These are phyloP conservation scores for Notothenia coriiceps DNA, from an alignment of 2,113 vertebrate genomes.

Conservation along the genomic window DNA sequence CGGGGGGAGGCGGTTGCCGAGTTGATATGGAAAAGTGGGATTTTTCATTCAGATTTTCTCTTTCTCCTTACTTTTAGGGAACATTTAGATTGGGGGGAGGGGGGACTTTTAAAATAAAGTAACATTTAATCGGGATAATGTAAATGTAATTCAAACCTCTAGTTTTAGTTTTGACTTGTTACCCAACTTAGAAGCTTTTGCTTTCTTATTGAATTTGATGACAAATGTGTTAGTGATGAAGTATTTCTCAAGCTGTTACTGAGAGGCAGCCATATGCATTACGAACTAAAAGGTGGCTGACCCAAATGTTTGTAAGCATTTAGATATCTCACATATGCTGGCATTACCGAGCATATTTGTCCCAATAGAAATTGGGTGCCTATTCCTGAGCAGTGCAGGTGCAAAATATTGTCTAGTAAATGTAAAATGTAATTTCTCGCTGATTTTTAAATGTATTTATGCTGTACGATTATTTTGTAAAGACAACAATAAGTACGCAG, in stretches of 20 bases:
- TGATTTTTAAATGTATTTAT: conserved; percentile 60
- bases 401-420: conserved; percentile 57
- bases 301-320: conserved; percentile 36
- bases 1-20: background rate
- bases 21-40: conserved; percentile 35
- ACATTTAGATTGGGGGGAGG: conserved; percentile 44
- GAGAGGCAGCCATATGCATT: conserved; percentile 35
- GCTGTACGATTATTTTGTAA: conserved; percentile 59
- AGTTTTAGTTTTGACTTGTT: conserved; percentile 78
- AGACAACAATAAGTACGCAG: conserved; percentile 79
- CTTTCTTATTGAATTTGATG: conserved; percentile 67
- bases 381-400: conserved; percentile 61
- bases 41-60: conserved; percentile 59
- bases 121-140: conserved; percentile 75
- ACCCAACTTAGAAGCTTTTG: conserved; percentile 60
- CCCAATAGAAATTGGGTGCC: conserved; percentile 63
- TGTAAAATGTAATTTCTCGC: conserved; percentile 65
- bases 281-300: conserved; percentile 15
- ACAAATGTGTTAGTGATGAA: conserved; percentile 67
- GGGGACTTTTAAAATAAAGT: conserved; percentile 40
- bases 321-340: conserved; percentile 48
- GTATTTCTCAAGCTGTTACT: conserved; percentile 59
- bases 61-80: conserved; percentile 54
- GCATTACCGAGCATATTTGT: conserved; percentile 44
- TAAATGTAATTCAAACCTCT: conserved; percentile 76